Evolutionary conservation across 1,140 invertebrate species (phyloP).

Genomic region (Andricus grossulariae): DNA sequence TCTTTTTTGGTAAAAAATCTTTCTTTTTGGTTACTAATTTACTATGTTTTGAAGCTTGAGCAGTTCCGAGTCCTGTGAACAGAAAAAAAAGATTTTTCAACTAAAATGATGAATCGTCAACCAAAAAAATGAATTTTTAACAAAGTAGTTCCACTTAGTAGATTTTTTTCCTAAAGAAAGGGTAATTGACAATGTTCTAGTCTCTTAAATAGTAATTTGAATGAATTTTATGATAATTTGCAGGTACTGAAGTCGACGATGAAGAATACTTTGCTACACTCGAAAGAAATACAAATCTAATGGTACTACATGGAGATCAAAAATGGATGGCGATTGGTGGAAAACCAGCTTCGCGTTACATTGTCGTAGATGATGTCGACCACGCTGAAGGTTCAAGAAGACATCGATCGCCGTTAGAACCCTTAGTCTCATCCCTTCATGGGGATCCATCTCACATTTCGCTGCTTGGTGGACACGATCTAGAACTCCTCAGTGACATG

Average conservation of each 20-base stretch:
- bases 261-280: slow-evolving; percentile 91
- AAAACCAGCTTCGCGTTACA: slow-evolving; percentile 75
- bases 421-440: slow-evolving; percentile 83
- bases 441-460: slow-evolving; percentile 88
- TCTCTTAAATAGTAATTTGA: no score
- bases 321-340: slow-evolving; percentile 79
- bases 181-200: no score
- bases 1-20: no score
- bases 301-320: slow-evolving; percentile 85
- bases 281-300: slow-evolving; percentile 87
- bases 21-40: no score
- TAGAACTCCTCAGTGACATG: slow-evolving; percentile 89
- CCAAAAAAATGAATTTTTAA: no score
- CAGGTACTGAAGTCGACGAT: slow-evolving; percentile 89
- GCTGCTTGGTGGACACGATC: slow-evolving; percentile 85
- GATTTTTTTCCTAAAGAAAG: no score
- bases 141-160: no score
- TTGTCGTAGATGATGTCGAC: slow-evolving; percentile 83
- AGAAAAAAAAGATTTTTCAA: no score
- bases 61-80: no score
- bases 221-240: not conserved
- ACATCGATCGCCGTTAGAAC: slow-evolving; percentile 65
- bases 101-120: no score
- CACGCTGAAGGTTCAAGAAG: slow-evolving; percentile 76
- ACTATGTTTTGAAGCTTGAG: no score